Evolutionary conservation across 1,140 invertebrate genomes (phyloP).

Genomic region (Sesamia nonagrioides): DNA sequence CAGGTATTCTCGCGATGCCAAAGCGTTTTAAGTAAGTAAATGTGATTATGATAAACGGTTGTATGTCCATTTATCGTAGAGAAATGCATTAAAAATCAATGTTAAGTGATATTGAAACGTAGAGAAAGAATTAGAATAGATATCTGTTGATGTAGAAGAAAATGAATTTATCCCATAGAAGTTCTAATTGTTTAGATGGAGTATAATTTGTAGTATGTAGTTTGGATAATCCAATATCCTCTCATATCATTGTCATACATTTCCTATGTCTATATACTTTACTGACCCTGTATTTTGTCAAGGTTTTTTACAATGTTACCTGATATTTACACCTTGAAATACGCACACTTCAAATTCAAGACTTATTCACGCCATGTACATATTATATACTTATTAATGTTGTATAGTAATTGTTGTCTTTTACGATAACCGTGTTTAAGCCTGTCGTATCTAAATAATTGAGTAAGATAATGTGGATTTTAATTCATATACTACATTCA

Average conservation of each 20-base stretch:
- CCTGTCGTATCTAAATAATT: conserved; percentile 42
- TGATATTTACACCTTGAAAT: conserved; percentile 53
- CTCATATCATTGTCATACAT: conserved; percentile 46
- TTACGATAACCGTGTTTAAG: conserved; percentile 60
- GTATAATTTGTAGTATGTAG: conserved; percentile 50
- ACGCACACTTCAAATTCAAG: conserved; percentile 82
- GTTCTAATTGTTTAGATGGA: conserved; percentile 58
- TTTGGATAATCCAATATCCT: conserved; percentile 41
- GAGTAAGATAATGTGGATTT: conserved; percentile 28
- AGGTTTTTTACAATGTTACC: conserved; percentile 58
- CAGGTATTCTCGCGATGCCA: conserved; percentile 77
- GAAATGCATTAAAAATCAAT: conserved; percentile 60
- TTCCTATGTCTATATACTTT: conserved; percentile 47
- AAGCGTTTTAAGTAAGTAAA: conserved; percentile 71
- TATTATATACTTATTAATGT: conserved; percentile 68
- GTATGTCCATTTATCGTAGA: conserved; percentile 85
- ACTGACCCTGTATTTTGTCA: conserved; percentile 34
- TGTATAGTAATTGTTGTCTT: conserved; percentile 72
- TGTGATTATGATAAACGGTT: conserved; percentile 74
- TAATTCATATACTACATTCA: conserved; percentile 21
- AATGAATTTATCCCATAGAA: conserved; percentile 69
- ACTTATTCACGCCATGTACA: conserved; percentile 78
- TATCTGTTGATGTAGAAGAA: conserved; percentile 75
- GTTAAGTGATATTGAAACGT: conserved; percentile 64
- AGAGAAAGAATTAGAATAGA: conserved; percentile 64